Percentiles rank a stretch among this genome's conserved stretches.
phyloP scores from a whole-genome alignment of 2,888 invertebrate species.

The Netelia fuscicornis region DNA sequence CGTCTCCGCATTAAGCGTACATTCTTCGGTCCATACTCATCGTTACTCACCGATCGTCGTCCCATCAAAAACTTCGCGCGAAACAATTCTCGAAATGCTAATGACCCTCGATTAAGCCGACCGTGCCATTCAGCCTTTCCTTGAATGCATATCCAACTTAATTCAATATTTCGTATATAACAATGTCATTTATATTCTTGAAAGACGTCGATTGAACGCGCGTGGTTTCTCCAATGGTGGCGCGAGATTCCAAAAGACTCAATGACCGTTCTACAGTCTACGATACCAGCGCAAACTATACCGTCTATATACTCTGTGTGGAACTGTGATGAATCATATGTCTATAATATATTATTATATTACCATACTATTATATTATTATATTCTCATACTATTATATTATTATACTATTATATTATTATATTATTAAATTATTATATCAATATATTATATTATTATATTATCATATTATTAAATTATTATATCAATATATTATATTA shows the following conservation, averaged over 20 bases:
- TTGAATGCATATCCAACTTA: not conserved
- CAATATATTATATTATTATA: not conserved
- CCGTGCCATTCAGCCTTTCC: not conserved
- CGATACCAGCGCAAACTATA: not conserved
- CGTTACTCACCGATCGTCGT: not conserved
- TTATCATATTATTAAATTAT: no score
- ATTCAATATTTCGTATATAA: not conserved
- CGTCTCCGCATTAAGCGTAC: no score
- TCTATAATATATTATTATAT: not conserved
- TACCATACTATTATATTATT: no score
- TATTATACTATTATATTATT: no score
- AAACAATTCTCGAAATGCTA: not conserved
- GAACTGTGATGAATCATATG: conserved; percentile 6
- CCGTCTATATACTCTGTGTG: not conserved
- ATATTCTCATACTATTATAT: no score
- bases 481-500: no score
- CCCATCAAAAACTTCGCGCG: not conserved
- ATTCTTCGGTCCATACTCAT: no score
- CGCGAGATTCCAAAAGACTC: conserved; percentile 27
- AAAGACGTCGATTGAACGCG: not conserved
- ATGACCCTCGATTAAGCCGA: not conserved
- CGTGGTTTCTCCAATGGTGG: not conserved
- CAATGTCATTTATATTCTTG: conserved; percentile 7
- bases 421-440: no score
- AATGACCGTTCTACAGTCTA: conserved; percentile 4